Percentiles rank a stretch among this genome's conserved stretches.
phyloP scores from a whole-genome alignment of 2,888 invertebrate genomes.

The Timandra comae region DNA sequence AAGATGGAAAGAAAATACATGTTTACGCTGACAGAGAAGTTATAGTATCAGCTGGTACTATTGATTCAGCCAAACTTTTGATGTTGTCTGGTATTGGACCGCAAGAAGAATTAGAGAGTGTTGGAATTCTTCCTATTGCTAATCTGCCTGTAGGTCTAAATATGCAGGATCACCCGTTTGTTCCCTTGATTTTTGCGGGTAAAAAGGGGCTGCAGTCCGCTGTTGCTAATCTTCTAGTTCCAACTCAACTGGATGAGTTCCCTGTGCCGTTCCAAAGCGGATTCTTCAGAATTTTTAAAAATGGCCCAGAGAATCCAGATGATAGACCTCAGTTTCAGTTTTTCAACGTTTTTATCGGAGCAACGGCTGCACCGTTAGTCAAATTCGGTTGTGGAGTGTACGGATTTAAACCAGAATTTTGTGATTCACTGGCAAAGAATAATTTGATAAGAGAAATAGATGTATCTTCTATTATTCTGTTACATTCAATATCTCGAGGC shows the following conservation, averaged over 20 bases:
- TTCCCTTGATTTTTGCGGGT: slow-evolving; percentile 41
- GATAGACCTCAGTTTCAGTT: slow-evolving; percentile 50
- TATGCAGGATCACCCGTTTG: slow-evolving; percentile 49
- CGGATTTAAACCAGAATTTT: slow-evolving; percentile 27
- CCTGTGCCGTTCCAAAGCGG: slow-evolving; percentile 48
- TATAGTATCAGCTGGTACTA: slow-evolving; percentile 52
- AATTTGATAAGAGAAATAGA: slow-evolving; percentile 45
- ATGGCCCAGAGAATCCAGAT: slow-evolving; percentile 10
- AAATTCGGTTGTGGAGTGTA: slow-evolving; percentile 34
- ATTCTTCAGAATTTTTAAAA: slow-evolving; percentile 36
- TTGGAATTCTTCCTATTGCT: slow-evolving; percentile 36
- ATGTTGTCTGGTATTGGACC: slow-evolving; percentile 63
- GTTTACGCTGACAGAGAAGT: slow-evolving; percentile 47
- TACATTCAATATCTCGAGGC: slow-evolving; percentile 56
- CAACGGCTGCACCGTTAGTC: slow-evolving; percentile 35
- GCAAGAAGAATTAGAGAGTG: slow-evolving; percentile 32
- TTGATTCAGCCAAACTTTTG: slow-evolving; percentile 55
- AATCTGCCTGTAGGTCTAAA: slow-evolving; percentile 60
- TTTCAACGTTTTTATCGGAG: slow-evolving; percentile 48
- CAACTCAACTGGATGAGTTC: slow-evolving; percentile 29
- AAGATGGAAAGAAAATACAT: slow-evolving; percentile 30
- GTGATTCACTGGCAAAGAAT: slow-evolving; percentile 36
- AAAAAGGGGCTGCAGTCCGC: slow-evolving; percentile 41
- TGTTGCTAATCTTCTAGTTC: slow-evolving; percentile 36
- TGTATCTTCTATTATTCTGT: slow-evolving; percentile 29